Evolutionary conservation across 1,140 invertebrate species (phyloP), one percentile per base, ranked within the genome.

Genomic region (Galleria mellonella): DNA sequence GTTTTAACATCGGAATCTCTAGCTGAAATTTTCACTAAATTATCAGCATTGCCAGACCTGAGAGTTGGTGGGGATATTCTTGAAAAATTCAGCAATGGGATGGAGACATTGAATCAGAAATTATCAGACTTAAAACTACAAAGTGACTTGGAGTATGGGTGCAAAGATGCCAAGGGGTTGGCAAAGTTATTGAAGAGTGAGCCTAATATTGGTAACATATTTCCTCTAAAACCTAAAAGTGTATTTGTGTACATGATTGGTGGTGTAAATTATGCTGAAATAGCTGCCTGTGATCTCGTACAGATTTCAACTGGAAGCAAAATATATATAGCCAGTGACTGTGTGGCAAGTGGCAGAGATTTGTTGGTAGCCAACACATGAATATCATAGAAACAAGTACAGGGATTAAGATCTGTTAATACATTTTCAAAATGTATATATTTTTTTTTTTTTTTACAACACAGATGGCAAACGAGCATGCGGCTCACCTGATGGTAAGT

Each of bases 221-320:
- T 89, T 49, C 83, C 88, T 0, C 56, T 93, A 32, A 87, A 88
- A 33, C 87, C 88, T 6, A 90, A 89, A 62, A 89, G 89, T 37
- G 84, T 97, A 38, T 86, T 98, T 35, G 90, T 97, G 9, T 96
- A 91, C 74, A 87, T 98, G 43, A 83, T 98, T 46, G 97, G 97
- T 4, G 97, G 96, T n/a, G 90, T 97, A n/a, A 96, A 94, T 0
- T 96, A 93, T 81, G 94, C 94, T 0, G 97, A 98, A 89, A 91
- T 97, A 56, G 93, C 94, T 0, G 95, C 96, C 0, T 93, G 96
- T 59, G 89, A 96, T 59, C 89, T 96, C 13, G 77, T 98, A 27
- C 93, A 94, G 67, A 91, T 90, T 33, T 71, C 90, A 12, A 91
- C 89, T 5, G 92, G 90, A 1, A 88, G 89, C 49, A 89, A 89